Percentiles rank a stretch among this genome's conserved stretches.
Evolutionary conservation across 2,797 vertebrate genomes (phyloP).

Genomic region (Meriones psammophilus): DNA sequence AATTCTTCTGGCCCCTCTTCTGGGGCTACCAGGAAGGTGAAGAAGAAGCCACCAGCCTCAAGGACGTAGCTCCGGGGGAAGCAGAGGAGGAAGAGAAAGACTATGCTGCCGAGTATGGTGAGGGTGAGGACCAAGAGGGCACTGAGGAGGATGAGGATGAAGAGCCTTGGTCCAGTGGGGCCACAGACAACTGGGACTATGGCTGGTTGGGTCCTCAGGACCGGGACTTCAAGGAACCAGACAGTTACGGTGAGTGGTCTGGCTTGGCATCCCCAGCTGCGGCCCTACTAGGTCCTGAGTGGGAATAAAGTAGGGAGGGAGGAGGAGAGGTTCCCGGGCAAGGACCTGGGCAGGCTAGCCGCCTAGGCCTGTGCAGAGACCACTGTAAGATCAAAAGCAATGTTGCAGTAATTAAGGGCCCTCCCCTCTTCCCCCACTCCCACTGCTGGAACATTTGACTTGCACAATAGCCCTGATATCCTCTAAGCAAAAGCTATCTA

Average conservation of each 20-base stretch:
- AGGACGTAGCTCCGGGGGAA: constrained; percentile 77
- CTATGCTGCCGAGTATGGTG: constrained; percentile 79
- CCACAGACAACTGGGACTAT: constrained; percentile 87
- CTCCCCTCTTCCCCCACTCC: no score
- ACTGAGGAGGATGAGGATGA: constrained; percentile 91
- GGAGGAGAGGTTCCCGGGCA: background rate
- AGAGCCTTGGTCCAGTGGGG: constrained; percentile 89
- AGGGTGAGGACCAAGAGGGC: constrained; percentile 86
- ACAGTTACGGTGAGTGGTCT: constrained; percentile 90
- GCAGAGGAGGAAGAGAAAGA: constrained; percentile 88
- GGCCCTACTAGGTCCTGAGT: background rate
- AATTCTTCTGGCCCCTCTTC: constrained; percentile 94
- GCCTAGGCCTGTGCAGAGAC: background rate
- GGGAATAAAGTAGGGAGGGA: background rate
- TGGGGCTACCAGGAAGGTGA: constrained; percentile 92
- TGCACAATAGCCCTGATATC: background rate
- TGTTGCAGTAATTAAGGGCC: background rate
- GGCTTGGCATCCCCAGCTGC: background rate
- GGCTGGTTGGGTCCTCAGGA: constrained; percentile 88
- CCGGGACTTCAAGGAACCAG: constrained; percentile 90
- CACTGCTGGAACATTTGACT: background rate
- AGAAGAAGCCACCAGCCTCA: constrained; percentile 70
- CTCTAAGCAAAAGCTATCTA: background rate
- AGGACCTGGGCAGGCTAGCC: background rate
- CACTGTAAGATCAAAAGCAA: background rate